These are phyloP conservation scores for Pseudolaguvia tuberculata DNA, from an alignment of 2,113 vertebrate genomes.

Conservation along the genomic window DNA sequence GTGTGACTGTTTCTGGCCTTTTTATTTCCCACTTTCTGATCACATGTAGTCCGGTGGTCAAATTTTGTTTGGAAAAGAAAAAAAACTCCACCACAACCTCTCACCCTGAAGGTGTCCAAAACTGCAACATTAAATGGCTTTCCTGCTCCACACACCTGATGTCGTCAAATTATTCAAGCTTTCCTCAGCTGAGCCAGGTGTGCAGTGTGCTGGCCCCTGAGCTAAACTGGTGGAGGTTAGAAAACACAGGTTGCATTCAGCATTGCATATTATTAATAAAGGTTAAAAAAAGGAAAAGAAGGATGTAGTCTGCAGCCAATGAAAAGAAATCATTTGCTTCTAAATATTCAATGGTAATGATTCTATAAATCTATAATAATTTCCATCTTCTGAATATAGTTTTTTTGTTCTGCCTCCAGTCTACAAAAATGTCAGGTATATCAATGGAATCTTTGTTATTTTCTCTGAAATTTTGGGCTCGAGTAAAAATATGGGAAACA, in stretches of 20 bases:
- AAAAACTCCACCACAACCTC: not conserved
- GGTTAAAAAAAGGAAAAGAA: not conserved
- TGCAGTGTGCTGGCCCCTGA: not conserved
- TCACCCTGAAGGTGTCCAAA: slow-evolving; percentile 9
- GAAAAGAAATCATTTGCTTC: too few species aligned
- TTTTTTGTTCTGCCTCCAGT: too few species aligned
- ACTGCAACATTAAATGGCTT: slow-evolving; percentile 2
- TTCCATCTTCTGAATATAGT: too few species aligned
- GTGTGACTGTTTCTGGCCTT: slow-evolving; percentile 38
- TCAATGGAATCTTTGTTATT: too few species aligned
- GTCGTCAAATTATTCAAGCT: slow-evolving; percentile 13
- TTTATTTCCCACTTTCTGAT: slow-evolving; percentile 18
- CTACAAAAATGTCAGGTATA: too few species aligned
- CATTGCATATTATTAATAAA: not conserved
- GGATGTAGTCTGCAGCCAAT: not conserved
- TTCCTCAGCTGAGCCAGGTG: slow-evolving; percentile 5
- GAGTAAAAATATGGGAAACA: too few species aligned
- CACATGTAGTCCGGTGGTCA: not conserved
- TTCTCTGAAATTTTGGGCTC: too few species aligned
- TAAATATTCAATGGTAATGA: too few species aligned
- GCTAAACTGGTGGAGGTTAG: slow-evolving; percentile 10
- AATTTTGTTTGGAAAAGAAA: not conserved
- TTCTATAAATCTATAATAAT: too few species aligned
- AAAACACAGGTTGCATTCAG: not conserved
- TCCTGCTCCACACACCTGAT: slow-evolving; percentile 10